These are phyloP conservation scores for Ophion ventricosus DNA, from an alignment of 2,888 invertebrate species.

Conservation along the genomic window DNA sequence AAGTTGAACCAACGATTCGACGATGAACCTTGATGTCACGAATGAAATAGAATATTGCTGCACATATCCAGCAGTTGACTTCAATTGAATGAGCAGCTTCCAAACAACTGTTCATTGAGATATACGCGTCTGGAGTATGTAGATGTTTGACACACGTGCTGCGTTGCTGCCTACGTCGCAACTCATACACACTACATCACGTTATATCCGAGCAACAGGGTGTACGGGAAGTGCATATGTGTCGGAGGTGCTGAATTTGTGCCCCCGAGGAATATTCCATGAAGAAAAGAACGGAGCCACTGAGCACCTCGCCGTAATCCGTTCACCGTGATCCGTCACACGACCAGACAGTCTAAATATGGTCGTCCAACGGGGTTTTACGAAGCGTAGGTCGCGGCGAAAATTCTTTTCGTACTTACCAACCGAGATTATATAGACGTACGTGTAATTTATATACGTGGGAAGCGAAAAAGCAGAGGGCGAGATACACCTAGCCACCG, in stretches of 20 bases:
- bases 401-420: constrained; percentile 59
- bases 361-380: constrained; percentile 71
- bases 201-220: neutral
- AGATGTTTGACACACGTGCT: neutral
- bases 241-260: neutral
- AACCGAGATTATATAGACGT: constrained; percentile 41
- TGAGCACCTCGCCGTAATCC: constrained; percentile 15
- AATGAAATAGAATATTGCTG: neutral
- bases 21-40: neutral
- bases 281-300: neutral
- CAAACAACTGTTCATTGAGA: neutral
- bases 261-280: neutral
- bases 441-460: constrained; percentile 24
- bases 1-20: neutral
- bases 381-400: constrained; percentile 62
- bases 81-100: neutral
- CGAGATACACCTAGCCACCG: constrained; percentile 65
- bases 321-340: constrained; percentile 70
- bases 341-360: constrained; percentile 74
- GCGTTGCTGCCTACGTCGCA: neutral
- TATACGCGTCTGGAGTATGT: neutral
- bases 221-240: neutral
- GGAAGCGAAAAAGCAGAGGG: constrained; percentile 46
- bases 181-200: neutral
- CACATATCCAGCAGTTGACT: neutral